These are phyloP conservation scores for Melanotaenia duboulayi DNA, from an alignment of 2,113 vertebrate genomes.

Conservation along the genomic window DNA sequence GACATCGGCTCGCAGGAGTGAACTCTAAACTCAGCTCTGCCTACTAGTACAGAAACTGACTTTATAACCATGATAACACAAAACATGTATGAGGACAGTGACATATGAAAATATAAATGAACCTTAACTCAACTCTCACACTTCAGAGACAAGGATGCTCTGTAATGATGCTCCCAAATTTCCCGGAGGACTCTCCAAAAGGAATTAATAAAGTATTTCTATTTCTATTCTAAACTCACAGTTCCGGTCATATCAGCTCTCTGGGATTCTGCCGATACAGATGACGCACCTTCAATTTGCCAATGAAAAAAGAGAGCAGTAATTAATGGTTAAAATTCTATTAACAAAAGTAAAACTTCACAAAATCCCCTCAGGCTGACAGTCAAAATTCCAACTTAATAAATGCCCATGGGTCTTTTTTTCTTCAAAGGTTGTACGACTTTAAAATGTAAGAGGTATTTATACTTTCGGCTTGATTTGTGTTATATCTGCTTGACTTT, in stretches of 20 bases:
- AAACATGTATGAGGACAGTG: too few species aligned
- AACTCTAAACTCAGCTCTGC: too few species aligned
- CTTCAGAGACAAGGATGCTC: slow-evolving; percentile 35
- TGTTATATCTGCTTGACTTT: slow-evolving; percentile 31
- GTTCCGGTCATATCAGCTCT: background rate
- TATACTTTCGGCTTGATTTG: slow-evolving; percentile 42
- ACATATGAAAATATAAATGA: too few species aligned
- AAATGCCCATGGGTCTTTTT: background rate
- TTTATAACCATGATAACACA: too few species aligned
- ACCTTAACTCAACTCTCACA: slow-evolving; percentile 24
- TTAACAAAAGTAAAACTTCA: slow-evolving; percentile 1
- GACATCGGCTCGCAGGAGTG: too few species aligned
- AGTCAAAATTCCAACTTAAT: slow-evolving; percentile 18
- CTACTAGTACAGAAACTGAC: too few species aligned
- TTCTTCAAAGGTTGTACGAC: slow-evolving; percentile 26
- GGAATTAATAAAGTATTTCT: too few species aligned
- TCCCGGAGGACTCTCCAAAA: too few species aligned
- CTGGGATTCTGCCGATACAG: slow-evolving; percentile 3
- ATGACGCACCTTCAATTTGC: slow-evolving; percentile 18
- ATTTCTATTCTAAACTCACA: too few species aligned
- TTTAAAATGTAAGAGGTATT: slow-evolving; percentile 46
- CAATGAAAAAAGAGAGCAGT: background rate
- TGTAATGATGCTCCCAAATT: too few species aligned
- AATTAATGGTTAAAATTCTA: slow-evolving; percentile 2
- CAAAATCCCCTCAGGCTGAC: slow-evolving; percentile 5